phyloP scores from a whole-genome alignment of 2,888 invertebrate species.

The Acanthosoma haemorrhoidale region DNA sequence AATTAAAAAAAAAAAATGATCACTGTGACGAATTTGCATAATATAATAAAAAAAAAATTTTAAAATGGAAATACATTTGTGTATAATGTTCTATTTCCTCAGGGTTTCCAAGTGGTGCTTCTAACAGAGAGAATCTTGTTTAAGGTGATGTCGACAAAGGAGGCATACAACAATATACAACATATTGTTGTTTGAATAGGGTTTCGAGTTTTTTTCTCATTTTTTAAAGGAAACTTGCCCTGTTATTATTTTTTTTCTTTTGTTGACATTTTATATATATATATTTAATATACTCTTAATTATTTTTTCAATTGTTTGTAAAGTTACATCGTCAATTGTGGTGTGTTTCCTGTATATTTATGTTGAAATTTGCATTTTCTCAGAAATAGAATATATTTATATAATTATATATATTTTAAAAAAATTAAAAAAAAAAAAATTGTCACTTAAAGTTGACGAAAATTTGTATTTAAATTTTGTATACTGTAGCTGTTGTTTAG shows the following conservation, averaged over 20 bases:
- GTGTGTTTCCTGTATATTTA: conserved; percentile 2
- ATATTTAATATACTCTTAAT: conserved; percentile 11
- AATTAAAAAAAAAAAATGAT: too few species aligned
- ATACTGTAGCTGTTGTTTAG: neutral
- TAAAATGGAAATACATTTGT: neutral
- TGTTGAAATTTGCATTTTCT: conserved; percentile 19
- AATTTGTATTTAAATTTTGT: neutral
- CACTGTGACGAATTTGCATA: too few species aligned
- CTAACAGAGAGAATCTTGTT: neutral
- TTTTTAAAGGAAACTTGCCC: conserved; percentile 4
- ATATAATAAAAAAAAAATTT: too few species aligned
- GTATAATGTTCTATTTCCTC: neutral
- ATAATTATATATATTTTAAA: neutral
- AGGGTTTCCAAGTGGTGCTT: neutral
- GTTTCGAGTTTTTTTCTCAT: neutral
- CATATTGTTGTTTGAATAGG: neutral
- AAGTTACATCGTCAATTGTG: neutral
- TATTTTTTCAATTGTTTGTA: conserved; percentile 14
- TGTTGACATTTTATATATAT: conserved; percentile 27
- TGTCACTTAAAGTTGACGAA: neutral
- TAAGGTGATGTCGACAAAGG: neutral
- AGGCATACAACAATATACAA: neutral
- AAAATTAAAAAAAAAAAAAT: neutral
- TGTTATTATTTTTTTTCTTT: conserved; percentile 13
- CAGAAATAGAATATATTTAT: conserved; percentile 8